These are phyloP conservation scores for Sialis fuliginosa DNA, from an alignment of 2,888 invertebrate genomes.

Conservation along the genomic window DNA sequence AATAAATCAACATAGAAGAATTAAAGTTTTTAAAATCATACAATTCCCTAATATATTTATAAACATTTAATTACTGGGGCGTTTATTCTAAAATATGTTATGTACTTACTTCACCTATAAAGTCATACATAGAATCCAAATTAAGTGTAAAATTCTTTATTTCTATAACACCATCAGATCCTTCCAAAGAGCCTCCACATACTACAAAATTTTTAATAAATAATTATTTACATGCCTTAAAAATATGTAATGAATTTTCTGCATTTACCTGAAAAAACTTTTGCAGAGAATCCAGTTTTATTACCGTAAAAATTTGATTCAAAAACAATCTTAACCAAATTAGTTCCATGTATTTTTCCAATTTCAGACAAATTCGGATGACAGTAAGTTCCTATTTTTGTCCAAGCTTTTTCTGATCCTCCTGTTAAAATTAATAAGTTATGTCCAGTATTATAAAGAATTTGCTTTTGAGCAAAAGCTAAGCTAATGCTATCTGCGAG, in stretches of 20 bases:
- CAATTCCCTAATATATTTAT: not conserved
- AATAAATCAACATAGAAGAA: no score
- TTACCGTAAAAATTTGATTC: slow-evolving; percentile 39
- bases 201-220: slow-evolving; percentile 7
- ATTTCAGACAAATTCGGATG: slow-evolving; percentile 21
- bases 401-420: slow-evolving; percentile 31
- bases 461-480: no score
- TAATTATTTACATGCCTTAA: not conserved
- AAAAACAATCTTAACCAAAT: slow-evolving; percentile 49
- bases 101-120: not conserved
- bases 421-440: not conserved
- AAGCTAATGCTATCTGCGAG: no score
- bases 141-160: slow-evolving; percentile 1
- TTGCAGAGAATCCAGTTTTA: slow-evolving; percentile 48
- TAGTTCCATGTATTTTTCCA: slow-evolving; percentile 18
- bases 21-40: no score
- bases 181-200: slow-evolving; percentile 10
- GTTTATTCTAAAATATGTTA: not conserved
- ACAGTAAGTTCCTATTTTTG: slow-evolving; percentile 35
- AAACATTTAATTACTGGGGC: no score
- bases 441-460: no score
- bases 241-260: no score
- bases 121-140: no score
- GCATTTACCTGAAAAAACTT: slow-evolving; percentile 29
- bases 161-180: slow-evolving; percentile 7